Conservation (phyloP, 2,888 invertebrate species). For the Limnephilus auricula region DNA sequence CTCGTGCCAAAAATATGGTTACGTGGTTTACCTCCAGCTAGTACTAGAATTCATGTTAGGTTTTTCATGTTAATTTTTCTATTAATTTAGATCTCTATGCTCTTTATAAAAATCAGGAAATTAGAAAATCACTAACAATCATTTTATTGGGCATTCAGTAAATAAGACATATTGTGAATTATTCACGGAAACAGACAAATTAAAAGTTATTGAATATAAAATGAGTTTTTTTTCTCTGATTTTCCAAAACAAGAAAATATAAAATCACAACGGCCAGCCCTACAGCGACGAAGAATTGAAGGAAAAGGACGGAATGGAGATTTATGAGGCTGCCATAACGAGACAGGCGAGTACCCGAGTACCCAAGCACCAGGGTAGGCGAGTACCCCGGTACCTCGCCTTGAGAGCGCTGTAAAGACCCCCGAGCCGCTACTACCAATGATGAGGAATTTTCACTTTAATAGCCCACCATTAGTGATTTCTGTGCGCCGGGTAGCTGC, state of each 20-base stretch:
- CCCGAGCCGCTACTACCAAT: slow-evolving; percentile 61
- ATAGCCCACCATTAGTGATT: slow-evolving; percentile 66
- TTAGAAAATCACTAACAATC: too few species aligned
- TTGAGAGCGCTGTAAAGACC: slow-evolving; percentile 64
- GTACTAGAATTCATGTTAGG: too few species aligned
- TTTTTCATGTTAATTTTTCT: too few species aligned
- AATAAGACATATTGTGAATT: not conserved
- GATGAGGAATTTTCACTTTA: slow-evolving; percentile 66
- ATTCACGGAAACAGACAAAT: too few species aligned
- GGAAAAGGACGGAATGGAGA: slow-evolving; percentile 67
- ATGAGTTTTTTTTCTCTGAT: not conserved
- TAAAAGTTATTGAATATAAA: not conserved
- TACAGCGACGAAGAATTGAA: slow-evolving; percentile 37
- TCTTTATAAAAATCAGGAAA: too few species aligned
- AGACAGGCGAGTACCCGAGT: slow-evolving; percentile 68
- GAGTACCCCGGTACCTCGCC: slow-evolving; percentile 59
- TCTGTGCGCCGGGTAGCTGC: slow-evolving; percentile 41
- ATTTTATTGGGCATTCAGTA: not conserved
- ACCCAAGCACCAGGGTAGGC: slow-evolving; percentile 54
- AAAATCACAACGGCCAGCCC: not conserved
- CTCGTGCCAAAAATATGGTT: too few species aligned
- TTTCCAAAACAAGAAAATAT: not conserved
- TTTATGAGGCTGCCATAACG: slow-evolving; percentile 78
- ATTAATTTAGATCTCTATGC: too few species aligned
- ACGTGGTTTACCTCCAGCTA: too few species aligned